A percentile compares a stretch with the other conserved stretches of the same genome.
phyloP scores from a whole-genome alignment of 2,797 vertebrate species.

The Gephyroberyx darwinii region DNA sequence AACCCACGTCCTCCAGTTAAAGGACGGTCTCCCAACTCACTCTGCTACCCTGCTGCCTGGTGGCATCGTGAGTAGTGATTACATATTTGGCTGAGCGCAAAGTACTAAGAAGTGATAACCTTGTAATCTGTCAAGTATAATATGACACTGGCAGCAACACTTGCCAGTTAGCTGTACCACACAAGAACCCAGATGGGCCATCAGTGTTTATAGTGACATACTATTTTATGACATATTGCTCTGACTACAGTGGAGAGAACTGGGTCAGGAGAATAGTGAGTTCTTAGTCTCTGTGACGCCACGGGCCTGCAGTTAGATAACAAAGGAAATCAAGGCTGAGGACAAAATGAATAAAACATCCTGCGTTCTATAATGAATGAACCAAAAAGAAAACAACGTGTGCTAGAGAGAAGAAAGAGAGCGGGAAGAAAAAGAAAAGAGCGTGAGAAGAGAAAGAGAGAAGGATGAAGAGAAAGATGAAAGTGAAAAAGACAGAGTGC shows the following conservation, averaged over 20 bases:
- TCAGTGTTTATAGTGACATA: slow-evolving; percentile 44
- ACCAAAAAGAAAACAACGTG: slow-evolving; percentile 38
- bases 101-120: slow-evolving; percentile 29
- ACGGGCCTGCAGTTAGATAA: slow-evolving; percentile 60
- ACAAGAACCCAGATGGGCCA: slow-evolving; percentile 43
- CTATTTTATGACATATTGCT: slow-evolving; percentile 57
- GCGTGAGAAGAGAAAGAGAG: slow-evolving; percentile 27
- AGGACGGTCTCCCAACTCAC: slow-evolving; percentile 26
- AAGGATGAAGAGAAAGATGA: slow-evolving; percentile 41
- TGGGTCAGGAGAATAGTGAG: slow-evolving; percentile 62
- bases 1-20: slow-evolving; percentile 19
- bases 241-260: slow-evolving; percentile 52
- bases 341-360: slow-evolving; percentile 74
- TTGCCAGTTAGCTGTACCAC: slow-evolving; percentile 40
- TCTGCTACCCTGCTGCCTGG: neutral
- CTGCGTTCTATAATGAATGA: slow-evolving; percentile 71
- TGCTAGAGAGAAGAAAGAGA: slow-evolving; percentile 29
- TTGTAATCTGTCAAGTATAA: slow-evolving; percentile 38
- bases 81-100: slow-evolving; percentile 36
- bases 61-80: slow-evolving; percentile 9
- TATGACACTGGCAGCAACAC: slow-evolving; percentile 33
- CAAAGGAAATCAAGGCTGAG: slow-evolving; percentile 61
- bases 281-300: slow-evolving; percentile 45
- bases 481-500: slow-evolving; percentile 44
- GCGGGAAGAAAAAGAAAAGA: slow-evolving; percentile 34